phyloP scores from a whole-genome alignment of 2,113 vertebrate species.

The Aythya baeri region DNA sequence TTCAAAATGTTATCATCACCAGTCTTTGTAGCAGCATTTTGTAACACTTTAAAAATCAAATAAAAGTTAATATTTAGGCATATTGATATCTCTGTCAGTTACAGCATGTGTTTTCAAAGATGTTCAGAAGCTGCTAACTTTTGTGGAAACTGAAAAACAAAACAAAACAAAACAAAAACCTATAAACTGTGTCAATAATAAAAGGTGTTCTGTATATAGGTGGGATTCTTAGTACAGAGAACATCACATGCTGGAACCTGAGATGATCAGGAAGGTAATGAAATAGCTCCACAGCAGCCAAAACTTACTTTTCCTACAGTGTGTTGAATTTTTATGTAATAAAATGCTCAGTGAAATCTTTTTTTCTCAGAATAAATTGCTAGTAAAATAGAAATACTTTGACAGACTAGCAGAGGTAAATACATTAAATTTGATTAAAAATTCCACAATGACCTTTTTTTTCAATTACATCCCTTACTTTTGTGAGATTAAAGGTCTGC shows the following conservation, averaged over 20 bases:
- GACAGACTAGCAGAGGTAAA: neutral
- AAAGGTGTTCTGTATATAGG: neutral
- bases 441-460: neutral
- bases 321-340: neutral
- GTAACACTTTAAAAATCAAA: slow-evolving; percentile 3
- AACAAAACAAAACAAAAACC: neutral
- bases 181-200: slow-evolving; percentile 30
- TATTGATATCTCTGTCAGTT: neutral
- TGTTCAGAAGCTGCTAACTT: neutral
- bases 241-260: neutral
- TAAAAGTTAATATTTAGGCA: neutral
- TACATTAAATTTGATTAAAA: slow-evolving; percentile 38
- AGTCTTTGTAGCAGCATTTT: neutral
- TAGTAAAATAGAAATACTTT: neutral
- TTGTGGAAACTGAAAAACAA: neutral
- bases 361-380: neutral
- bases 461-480: neutral
- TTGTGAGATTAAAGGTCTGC: neutral
- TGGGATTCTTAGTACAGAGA: neutral
- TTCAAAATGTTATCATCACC: neutral
- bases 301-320: neutral
- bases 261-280: neutral
- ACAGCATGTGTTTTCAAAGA: neutral
- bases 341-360: neutral
- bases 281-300: neutral